Evolutionary conservation across 2,888 invertebrate species (phyloP), one percentile per base, ranked within the genome.

Genomic region (Polymixis lichenea): DNA sequence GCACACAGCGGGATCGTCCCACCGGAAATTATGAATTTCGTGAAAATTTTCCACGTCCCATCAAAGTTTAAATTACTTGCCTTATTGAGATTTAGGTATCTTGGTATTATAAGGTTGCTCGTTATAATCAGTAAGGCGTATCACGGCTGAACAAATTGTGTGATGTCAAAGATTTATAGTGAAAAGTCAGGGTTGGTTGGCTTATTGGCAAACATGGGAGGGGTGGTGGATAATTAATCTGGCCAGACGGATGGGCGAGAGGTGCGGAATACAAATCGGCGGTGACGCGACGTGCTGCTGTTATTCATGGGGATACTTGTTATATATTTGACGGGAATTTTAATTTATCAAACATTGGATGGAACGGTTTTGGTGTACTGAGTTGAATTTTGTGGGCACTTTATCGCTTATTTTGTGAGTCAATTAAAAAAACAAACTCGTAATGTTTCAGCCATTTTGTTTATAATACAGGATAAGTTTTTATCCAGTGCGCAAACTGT

Each of bases 131-230:
- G 85, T 68, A 72, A 87, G 74, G 85, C 87, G 74, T 83, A 80
- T 84, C 82, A 82, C 75, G 83, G 81, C 55, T 80, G 68, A 77
- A 82, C 83, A 78, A 88, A 88, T 83, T 84, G 76, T 87, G 85
- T 86, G 87, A 88, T 89, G 89, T 87, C 76, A 90, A 89, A 90
- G 93, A 92, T 94, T 93, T 93, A 93, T 91, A 91, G 90, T 93
- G 92, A 92, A 93, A 94, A 94, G 92, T 93, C 93, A 89, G 90
- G 89, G 83, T 77, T 77, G 91, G 89, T 88, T 86, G 88, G 93
- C 95, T 96, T 95, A 96, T 96, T 96, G 95, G 94, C 93, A 95
- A 96, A 95, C 96, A 95, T 94, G 91, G 86, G 94, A 90, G 95
- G 95, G 94, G 92, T 89, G 90, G 89, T 84, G 91, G 95, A 95